Evolutionary conservation across 2,113 vertebrate species (phyloP), one percentile per base, ranked within the genome.

Genomic region (Sciurus niger): DNA sequence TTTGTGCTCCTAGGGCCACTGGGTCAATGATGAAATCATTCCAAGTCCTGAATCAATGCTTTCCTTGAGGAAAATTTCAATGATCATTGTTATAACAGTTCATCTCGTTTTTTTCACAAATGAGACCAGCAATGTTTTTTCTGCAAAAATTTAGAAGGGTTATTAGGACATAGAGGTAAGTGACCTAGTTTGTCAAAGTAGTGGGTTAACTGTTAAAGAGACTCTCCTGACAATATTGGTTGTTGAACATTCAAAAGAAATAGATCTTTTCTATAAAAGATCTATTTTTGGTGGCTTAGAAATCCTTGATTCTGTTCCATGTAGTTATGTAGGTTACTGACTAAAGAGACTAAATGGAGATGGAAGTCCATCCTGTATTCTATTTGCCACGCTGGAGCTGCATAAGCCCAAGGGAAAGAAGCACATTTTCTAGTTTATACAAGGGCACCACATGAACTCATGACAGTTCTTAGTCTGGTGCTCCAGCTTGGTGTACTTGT

Each of bases 1-100:
- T 92, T 82, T 95, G 74, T 46, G 8, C 40, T 93, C 34, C 60
- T 17, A 67, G 65, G 37, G 40, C 80, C 58, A 89, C 32, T 93
- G 76, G 92, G 94, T 97, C 95, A 97, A 82, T 93, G 95, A 89
- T 90, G 67, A 95, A 96, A 98, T 87, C 65, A 86, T 92, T 93
- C 20, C 68, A 85, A 92, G 63, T 92, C 70, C 37, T 89, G 58
- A 96, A 94, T 96, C 91, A 84, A 46, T 96, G 95, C 43, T 97
- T 95, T 97, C 74, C 91, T 96, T 86, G 22, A 96, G 87, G 60
- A 96, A 96, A 93, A 95, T 88, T 92, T 87, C 72, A 86, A 60
- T 87, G 82, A 93, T 86, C 67, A 90, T 77, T 53, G 34, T 76
- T 78, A 58, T 60, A 89, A 90, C 4, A 84, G 13, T 30, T 51